A percentile compares a stretch with the other conserved stretches of the same genome.
These are phyloP conservation scores for Drosophila subobscura DNA, from an alignment of 1,140 invertebrate species.

Conservation along the genomic window DNA sequence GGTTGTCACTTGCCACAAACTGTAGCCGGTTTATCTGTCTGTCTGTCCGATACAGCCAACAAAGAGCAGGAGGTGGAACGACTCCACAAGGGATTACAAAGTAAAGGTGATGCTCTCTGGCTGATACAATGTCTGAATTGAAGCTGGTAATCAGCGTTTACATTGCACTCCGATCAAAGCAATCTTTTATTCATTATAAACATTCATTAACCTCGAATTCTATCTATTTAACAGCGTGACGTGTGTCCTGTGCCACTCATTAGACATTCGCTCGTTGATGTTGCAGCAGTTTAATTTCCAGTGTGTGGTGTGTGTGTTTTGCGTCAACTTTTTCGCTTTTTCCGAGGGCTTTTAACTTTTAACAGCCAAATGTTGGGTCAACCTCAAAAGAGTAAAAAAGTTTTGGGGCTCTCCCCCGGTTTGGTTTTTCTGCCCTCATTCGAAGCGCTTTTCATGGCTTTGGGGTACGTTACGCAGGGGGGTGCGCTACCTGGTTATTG, in stretches of 20 bases:
- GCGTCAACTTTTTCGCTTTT: slow-evolving; percentile 30
- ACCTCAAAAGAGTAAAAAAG: slow-evolving; percentile 51
- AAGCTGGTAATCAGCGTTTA: too few species aligned
- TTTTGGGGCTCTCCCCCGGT: neutral
- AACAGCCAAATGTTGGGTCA: slow-evolving; percentile 54
- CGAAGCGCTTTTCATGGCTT: slow-evolving; percentile 19
- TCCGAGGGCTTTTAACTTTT: slow-evolving; percentile 45
- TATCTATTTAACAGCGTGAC: too few species aligned
- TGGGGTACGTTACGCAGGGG: slow-evolving; percentile 12
- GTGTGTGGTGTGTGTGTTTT: slow-evolving; percentile 5
- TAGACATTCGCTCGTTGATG: slow-evolving; percentile 53
- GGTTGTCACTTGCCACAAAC: slow-evolving; percentile 66
- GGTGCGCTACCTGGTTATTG: slow-evolving; percentile 55
- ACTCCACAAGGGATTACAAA: neutral
- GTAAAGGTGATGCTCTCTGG: neutral
- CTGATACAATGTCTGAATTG: neutral
- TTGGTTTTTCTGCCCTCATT: slow-evolving; percentile 24
- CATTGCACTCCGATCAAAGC: too few species aligned
- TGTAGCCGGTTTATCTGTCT: slow-evolving; percentile 29
- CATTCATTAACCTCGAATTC: too few species aligned
- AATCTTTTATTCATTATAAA: too few species aligned
- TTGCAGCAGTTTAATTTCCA: slow-evolving; percentile 27
- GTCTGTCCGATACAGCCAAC: slow-evolving; percentile 11
- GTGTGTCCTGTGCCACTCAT: slow-evolving; percentile 1
- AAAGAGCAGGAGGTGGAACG: slow-evolving; percentile 7